Evolutionary conservation across 1,140 invertebrate genomes (phyloP).

Genomic region (Cherax destructor): DNA sequence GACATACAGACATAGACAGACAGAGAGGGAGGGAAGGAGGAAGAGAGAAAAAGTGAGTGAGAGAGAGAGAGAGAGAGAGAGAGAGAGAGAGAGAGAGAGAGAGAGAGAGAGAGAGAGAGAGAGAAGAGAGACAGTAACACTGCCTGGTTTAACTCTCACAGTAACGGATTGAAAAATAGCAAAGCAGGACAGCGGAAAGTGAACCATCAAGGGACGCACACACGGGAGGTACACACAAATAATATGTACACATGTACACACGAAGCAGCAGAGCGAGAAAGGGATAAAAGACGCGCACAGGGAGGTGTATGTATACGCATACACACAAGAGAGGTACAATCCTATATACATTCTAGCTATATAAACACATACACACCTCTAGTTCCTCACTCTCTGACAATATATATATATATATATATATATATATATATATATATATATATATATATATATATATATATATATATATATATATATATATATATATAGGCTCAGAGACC

Average conservation of each 20-base stretch:
- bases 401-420: too few species aligned
- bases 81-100: constrained; percentile 5
- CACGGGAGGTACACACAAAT: too few species aligned
- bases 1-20: not conserved
- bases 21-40: too few species aligned
- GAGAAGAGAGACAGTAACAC: not conserved
- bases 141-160: not conserved
- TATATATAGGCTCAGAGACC: too few species aligned
- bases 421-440: too few species aligned
- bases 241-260: too few species aligned
- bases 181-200: constrained; percentile 10
- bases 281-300: not conserved
- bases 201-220: not conserved
- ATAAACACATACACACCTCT: not conserved
- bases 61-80: constrained; percentile 6
- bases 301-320: not conserved
- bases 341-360: not conserved
- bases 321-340: not conserved
- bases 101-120: too few species aligned
- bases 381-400: too few species aligned
- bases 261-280: not conserved
- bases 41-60: not conserved
- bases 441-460: too few species aligned
- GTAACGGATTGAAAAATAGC: constrained; percentile 1
- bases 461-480: too few species aligned